Evolutionary conservation across 2,797 vertebrate species (phyloP).

Genomic region (Margarornis squamiger): DNA sequence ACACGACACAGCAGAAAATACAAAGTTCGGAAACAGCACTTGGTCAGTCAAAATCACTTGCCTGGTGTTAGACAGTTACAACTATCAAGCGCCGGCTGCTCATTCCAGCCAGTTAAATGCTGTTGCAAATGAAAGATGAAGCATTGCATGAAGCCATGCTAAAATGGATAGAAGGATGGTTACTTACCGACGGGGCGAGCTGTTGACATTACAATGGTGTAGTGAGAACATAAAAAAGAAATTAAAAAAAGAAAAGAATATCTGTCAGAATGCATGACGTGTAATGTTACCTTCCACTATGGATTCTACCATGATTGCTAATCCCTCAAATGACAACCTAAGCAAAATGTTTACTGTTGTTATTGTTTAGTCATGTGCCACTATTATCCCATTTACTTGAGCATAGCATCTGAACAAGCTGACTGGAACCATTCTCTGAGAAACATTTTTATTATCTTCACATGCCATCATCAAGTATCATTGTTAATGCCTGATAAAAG

Average conservation of each 20-base stretch:
- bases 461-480: conserved; percentile 36
- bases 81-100: neutral
- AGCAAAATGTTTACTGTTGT: conserved; percentile 23
- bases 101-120: conserved; percentile 60
- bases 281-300: conserved; percentile 82
- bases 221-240: conserved; percentile 89
- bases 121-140: conserved; percentile 76
- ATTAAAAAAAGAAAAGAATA: conserved; percentile 85
- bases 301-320: conserved; percentile 75
- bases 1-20: conserved; percentile 28
- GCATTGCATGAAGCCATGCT: conserved; percentile 84
- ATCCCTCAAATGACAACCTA: conserved; percentile 61
- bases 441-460: conserved; percentile 47
- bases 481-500: conserved; percentile 46
- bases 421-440: conserved; percentile 8
- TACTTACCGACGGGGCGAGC: conserved; percentile 99
- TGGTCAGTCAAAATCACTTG: conserved; percentile 3
- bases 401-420: conserved; percentile 18
- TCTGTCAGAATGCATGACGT: conserved; percentile 94
- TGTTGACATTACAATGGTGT: conserved; percentile 98
- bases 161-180: conserved; percentile 90
- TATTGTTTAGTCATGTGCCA: conserved; percentile 22
- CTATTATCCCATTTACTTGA: conserved; percentile 45
- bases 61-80: conserved; percentile 49
- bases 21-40: conserved; percentile 26